Evolutionary conservation across 2,888 invertebrate genomes (phyloP), one percentile per base, ranked within the genome.

Genomic region (Drosophila buzzatii): DNA sequence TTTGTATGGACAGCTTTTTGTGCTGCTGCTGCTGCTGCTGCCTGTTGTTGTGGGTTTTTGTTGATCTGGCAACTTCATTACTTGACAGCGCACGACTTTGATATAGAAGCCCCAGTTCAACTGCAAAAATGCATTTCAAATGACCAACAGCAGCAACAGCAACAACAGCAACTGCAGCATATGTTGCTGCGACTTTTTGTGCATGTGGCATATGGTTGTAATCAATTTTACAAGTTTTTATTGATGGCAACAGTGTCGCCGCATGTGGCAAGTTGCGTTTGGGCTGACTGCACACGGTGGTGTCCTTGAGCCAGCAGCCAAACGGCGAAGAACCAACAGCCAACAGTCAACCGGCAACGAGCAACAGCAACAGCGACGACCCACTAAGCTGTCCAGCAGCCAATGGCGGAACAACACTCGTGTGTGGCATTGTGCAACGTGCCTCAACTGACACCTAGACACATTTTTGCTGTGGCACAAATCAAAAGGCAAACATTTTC

Each of bases 401-500:
- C 45, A 44, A 14, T 44, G 20, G 44, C 44, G 44, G 47, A 47
- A 16, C 12, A 23, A 20, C 45, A 20, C 67, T 35, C 55, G 42
- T 52, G 85, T 69, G 83, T 82, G 69, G 67, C 63, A 73, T 57
- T 58, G 62, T 70, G 81, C 64, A 58, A 68, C 76, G 65, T 76
- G 82, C 76, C 42, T 59, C 74, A 63, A 60, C 79, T 90, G 89
- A 86, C 86, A 86, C 86, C 90, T 90, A 84, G 90, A 89, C 89
- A 89, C 87, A 86, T 90, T 90, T 89, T 89, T 89, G 78, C 88
- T 69, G 66, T 83, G 81, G 77, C 90, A 81, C 87, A 90, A 90
- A 86, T 90, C 90, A 90, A 89, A 85, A 90, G 82, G 80, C 79
- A 90, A 91, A 90, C 91, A 90, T 91, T 91, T 90, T 90, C 90